A percentile compares a stretch with the other conserved stretches of the same genome.
phyloP scores from a whole-genome alignment of 2,113 vertebrate genomes.

The Bettongia penicillata region DNA sequence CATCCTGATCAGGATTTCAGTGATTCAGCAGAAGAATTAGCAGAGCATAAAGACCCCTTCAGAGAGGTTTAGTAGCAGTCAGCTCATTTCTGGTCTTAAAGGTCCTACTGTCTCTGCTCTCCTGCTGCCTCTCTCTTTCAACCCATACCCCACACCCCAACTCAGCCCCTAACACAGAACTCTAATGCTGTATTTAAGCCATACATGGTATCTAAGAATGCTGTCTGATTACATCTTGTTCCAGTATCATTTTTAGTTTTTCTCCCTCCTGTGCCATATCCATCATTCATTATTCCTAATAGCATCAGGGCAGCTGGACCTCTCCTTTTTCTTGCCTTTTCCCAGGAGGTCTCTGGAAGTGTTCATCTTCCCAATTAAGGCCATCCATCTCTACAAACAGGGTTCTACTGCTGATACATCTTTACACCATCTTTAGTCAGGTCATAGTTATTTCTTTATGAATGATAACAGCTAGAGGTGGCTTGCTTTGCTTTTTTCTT shows the following conservation, averaged over 20 bases:
- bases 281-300: neutral
- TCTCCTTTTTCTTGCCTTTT: slow-evolving; percentile 14
- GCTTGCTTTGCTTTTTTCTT: slow-evolving; percentile 32
- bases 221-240: neutral
- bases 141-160: neutral
- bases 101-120: neutral
- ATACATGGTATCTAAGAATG: slow-evolving; percentile 7
- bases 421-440: neutral
- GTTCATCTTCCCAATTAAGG: slow-evolving; percentile 33
- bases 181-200: slow-evolving; percentile 25
- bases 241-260: neutral
- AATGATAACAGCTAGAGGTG: neutral
- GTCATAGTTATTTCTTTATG: neutral
- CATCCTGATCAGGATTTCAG: neutral
- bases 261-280: neutral
- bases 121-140: neutral
- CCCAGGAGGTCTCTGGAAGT: neutral
- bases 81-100: slow-evolving; percentile 21
- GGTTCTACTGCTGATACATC: neutral
- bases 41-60: neutral
- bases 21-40: neutral
- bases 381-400: slow-evolving; percentile 23
- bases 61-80: neutral
- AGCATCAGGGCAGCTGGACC: neutral
- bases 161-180: neutral